Conservation (phyloP, 2,888 invertebrate genomes). For the Raillietiella orientalis region DNA sequence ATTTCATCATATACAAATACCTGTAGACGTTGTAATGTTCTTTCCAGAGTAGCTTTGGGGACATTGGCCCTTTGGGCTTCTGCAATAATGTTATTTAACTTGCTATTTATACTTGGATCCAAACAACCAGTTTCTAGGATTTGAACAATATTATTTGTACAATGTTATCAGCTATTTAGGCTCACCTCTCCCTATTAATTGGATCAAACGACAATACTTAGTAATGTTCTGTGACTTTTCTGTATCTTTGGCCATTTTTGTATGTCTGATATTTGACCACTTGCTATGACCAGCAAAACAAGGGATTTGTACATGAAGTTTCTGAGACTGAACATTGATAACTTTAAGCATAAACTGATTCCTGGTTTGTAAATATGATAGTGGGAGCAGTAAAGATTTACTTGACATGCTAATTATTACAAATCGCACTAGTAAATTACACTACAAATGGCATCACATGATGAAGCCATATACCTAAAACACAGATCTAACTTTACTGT, state of each 20-base stretch:
- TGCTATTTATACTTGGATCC: constrained; percentile 23
- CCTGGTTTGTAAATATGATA: too few species aligned
- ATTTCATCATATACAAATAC: constrained; percentile 7
- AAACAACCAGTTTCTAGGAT: constrained; percentile 21
- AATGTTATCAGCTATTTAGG: constrained; percentile 2
- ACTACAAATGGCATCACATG: too few species aligned
- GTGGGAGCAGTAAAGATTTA: too few species aligned
- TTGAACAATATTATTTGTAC: constrained; percentile 4
- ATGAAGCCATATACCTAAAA: too few species aligned
- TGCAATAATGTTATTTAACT: constrained; percentile 22
- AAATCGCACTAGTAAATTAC: too few species aligned
- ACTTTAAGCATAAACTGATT: too few species aligned
- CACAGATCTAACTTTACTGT: too few species aligned
- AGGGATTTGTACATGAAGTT: too few species aligned
- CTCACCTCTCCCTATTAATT: constrained; percentile 24
- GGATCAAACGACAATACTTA: constrained; percentile 20
- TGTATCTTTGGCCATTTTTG: constrained; percentile 27
- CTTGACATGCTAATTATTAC: too few species aligned
- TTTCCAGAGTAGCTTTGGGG: constrained; percentile 25
- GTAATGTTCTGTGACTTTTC: constrained; percentile 17
- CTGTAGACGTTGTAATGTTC: constrained; percentile 19
- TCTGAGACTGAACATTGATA: too few species aligned
- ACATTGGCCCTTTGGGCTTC: constrained; percentile 25
- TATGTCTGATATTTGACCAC: constrained; percentile 39
- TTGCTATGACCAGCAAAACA: constrained; percentile 34